Evolutionary conservation across 2,113 vertebrate genomes (phyloP).

Genomic region (Phainopepla nitens): DNA sequence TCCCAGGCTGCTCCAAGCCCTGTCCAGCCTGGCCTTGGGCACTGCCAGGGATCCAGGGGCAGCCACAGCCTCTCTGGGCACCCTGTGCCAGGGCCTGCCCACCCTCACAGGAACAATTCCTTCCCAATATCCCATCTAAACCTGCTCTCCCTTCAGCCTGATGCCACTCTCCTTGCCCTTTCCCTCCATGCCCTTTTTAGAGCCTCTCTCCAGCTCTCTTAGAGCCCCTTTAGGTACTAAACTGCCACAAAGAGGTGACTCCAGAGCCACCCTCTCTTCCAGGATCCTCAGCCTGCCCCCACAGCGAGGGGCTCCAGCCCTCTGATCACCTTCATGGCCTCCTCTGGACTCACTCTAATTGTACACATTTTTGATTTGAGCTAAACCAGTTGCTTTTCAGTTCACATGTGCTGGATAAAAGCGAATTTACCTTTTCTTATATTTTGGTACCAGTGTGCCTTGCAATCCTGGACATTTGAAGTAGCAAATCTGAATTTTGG

Average conservation of each 20-base stretch:
- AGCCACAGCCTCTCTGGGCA: background rate
- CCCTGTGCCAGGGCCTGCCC: background rate
- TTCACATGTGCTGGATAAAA: background rate
- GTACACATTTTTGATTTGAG: background rate
- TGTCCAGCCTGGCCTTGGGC: background rate
- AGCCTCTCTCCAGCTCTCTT: background rate
- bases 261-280: background rate
- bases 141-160: background rate
- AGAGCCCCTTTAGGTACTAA: background rate
- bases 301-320: background rate
- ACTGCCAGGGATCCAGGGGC: background rate
- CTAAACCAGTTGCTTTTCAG: background rate
- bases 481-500: background rate
- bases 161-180: background rate
- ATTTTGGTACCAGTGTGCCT: background rate
- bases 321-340: background rate
- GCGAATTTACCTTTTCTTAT: background rate
- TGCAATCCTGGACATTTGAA: background rate
- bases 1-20: background rate
- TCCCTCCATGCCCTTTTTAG: background rate
- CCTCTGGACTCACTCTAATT: background rate
- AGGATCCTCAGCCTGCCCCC: background rate
- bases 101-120: background rate
- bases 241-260: background rate
- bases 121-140: background rate